A percentile compares a stretch with the other conserved stretches of the same genome.
Evolutionary conservation across 1,140 invertebrate genomes (phyloP).

Genomic region (Lasioglossum albipes): DNA sequence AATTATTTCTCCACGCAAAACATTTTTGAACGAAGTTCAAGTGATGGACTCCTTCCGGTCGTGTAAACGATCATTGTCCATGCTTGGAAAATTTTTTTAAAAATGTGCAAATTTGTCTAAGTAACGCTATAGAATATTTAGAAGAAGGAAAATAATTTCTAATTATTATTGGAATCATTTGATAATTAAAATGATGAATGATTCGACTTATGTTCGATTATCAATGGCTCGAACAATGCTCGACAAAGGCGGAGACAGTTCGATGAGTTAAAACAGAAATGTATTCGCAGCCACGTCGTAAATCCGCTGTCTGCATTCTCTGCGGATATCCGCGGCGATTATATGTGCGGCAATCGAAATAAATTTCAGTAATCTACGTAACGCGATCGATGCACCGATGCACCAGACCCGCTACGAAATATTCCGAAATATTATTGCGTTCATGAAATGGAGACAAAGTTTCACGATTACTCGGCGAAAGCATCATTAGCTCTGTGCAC

Average conservation of each 20-base stretch:
- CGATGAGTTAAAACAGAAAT: slow-evolving; percentile 2
- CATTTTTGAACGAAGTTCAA: too few relatives aligned
- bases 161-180: too few relatives aligned
- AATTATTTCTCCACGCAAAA: too few relatives aligned
- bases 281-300: background rate
- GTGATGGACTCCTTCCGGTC: too few relatives aligned
- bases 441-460: background rate
- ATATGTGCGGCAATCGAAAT: background rate
- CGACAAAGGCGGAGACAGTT: background rate
- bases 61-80: too few relatives aligned
- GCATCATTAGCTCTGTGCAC: too few relatives aligned
- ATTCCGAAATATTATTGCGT: background rate
- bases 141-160: too few relatives aligned
- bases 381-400: background rate
- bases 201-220: too few relatives aligned
- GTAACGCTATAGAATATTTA: too few relatives aligned
- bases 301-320: background rate
- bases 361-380: background rate
- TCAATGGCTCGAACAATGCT: background rate
- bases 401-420: background rate
- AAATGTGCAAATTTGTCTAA: too few relatives aligned
- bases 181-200: too few relatives aligned
- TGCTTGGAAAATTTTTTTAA: too few relatives aligned
- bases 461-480: background rate
- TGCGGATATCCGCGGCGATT: background rate